phyloP scores from a whole-genome alignment of 1,140 invertebrate genomes.

The Trichonephila clavata region DNA sequence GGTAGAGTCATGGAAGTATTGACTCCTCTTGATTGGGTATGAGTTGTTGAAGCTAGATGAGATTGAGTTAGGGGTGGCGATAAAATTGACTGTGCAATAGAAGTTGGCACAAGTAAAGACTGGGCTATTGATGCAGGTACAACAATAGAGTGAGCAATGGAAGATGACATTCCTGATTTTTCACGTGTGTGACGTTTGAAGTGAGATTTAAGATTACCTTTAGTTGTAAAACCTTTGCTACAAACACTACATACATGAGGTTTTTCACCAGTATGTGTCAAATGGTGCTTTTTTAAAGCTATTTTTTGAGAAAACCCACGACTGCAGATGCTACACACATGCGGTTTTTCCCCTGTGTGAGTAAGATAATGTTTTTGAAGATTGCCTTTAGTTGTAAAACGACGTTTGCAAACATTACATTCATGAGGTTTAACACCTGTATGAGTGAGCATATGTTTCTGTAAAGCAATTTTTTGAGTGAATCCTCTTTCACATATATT shows the following conservation, averaged over 20 bases:
- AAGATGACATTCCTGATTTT: constrained; percentile 58
- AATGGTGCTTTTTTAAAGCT: constrained; percentile 71
- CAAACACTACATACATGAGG: constrained; percentile 86
- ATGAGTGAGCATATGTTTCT: constrained; percentile 76
- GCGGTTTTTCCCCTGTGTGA: constrained; percentile 70
- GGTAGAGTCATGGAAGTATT: constrained; percentile 32
- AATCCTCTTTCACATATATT: constrained; percentile 65
- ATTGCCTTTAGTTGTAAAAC: constrained; percentile 66
- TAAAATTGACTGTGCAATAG: constrained; percentile 62
- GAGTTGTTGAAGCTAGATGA: not conserved
- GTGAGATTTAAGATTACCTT: constrained; percentile 72
- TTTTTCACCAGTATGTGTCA: constrained; percentile 84
- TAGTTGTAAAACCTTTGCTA: constrained; percentile 82
- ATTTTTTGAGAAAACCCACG: constrained; percentile 71
- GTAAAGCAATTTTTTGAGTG: constrained; percentile 70
- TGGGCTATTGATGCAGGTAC: constrained; percentile 73
- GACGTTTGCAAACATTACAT: constrained; percentile 67
- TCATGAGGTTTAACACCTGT: constrained; percentile 76
- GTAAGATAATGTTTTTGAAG: constrained; percentile 74
- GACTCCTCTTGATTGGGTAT: not conserved
- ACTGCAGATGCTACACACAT: constrained; percentile 68
- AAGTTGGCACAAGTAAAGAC: constrained; percentile 56
- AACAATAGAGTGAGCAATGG: constrained; percentile 65
- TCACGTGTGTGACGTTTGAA: constrained; percentile 68
- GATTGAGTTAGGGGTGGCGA: constrained; percentile 3